Evolutionary conservation across 2,888 invertebrate species (phyloP).

Genomic region (Dasysyrphus tricinctus): DNA sequence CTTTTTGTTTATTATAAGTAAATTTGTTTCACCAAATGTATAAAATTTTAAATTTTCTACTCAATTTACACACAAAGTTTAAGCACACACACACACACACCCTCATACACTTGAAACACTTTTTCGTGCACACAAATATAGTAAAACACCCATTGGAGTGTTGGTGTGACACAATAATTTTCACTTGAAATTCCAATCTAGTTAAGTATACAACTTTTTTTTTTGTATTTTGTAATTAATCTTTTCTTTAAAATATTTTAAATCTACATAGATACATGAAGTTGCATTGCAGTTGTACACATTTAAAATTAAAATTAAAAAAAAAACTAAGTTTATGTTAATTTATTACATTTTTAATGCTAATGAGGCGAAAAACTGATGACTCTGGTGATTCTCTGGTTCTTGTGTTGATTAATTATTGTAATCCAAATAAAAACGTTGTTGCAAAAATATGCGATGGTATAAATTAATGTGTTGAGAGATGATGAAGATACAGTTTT

Average conservation of each 20-base stretch:
- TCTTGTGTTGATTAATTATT: constrained; percentile 45
- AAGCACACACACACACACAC: constrained; percentile 22
- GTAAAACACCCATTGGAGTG: constrained; percentile 71
- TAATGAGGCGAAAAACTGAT: constrained; percentile 49
- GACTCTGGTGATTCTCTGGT: constrained; percentile 42
- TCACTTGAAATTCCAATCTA: constrained; percentile 76
- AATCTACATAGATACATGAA: constrained; percentile 31
- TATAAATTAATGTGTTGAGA: not conserved
- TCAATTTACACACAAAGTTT: constrained; percentile 63
- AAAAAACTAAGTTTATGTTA: constrained; percentile 2
- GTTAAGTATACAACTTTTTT: constrained; percentile 71
- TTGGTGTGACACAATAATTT: constrained; percentile 76
- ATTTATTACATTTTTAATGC: constrained; percentile 64
- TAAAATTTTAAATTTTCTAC: constrained; percentile 61
- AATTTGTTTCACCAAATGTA: constrained; percentile 52
- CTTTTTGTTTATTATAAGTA: constrained; percentile 32
- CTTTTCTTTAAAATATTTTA: constrained; percentile 12
- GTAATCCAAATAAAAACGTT: constrained; percentile 52
- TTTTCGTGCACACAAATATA: constrained; percentile 46
- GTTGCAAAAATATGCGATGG: constrained; percentile 17
- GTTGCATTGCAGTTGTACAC: constrained; percentile 50
- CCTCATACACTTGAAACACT: constrained; percentile 30
- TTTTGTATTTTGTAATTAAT: constrained; percentile 23
- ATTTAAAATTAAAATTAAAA: not conserved
- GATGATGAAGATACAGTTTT: constrained; percentile 34